Base-by-base conservation (phyloP, 53 echinoderm and acorn worm species). In the Arbacia lixula region DNA sequence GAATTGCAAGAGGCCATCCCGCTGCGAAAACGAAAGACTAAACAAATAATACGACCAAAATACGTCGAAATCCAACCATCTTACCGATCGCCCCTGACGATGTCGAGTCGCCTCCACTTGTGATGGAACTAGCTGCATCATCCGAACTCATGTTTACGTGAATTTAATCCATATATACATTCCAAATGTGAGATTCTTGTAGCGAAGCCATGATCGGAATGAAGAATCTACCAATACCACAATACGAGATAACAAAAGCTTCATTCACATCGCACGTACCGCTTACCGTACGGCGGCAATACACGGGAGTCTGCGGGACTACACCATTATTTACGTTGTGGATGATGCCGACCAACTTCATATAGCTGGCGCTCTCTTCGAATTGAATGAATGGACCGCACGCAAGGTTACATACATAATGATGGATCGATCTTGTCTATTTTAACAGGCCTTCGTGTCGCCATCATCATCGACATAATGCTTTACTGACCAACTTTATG, bases 31-130 rank as follows among this genome's bases (percentile, higher is more conserved):
- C 51, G 28, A 19, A 46, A 28, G 53, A 2, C 16, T n/a, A 54
- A 31, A 55, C 71, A 71, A 71, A 43, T 46, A 57, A 19, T 57
- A 5, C 12, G 26, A 32, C 66, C 9, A 9, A 29, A 52, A 75
- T 75, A 11, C 17, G 27, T 69, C 36, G 26, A 8, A 24, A 43
- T 39, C 43, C 49, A 42, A 71, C 29, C 46, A 20, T 33, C 93
- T 93, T 90, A 93, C 93, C 90, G 12, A 67, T 79, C 8, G 83
- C 85, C 66, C 93, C 90, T 39, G 90, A 87, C 27, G 90, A 80
- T 53, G 90, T 71, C 55, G 87, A 87, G 35, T 93, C 93, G 42
- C 90, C 93, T 43, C 90, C 85, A 85, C 93, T 90, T 10, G 93
- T 87, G 64, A 87, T 86, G 24, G 93, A 86, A 69, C 90, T 88